phyloP scores from a whole-genome alignment of 2,888 invertebrate species.

The Apoda limacodes region DNA sequence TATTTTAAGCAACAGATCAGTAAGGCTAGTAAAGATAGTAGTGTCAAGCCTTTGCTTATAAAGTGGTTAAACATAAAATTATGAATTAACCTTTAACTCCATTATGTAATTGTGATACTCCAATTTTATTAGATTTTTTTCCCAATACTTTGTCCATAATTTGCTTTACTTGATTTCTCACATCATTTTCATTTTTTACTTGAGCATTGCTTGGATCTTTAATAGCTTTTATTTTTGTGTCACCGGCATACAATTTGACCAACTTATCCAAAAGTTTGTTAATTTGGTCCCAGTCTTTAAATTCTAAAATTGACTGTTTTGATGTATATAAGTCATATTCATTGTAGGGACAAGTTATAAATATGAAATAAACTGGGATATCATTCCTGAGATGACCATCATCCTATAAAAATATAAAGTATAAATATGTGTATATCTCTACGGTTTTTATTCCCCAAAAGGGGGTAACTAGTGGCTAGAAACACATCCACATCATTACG shows the following conservation, averaged over 20 bases:
- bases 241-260: slow-evolving; percentile 38
- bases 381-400: too few species aligned
- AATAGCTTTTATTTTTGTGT: slow-evolving; percentile 26
- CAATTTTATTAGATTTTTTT: slow-evolving; percentile 33
- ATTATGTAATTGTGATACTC: slow-evolving; percentile 41
- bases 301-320: slow-evolving; percentile 63
- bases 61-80: background rate
- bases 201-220: slow-evolving; percentile 17
- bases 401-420: too few species aligned
- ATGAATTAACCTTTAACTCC: slow-evolving; percentile 45
- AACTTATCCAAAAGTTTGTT: slow-evolving; percentile 40
- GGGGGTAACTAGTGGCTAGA: too few species aligned
- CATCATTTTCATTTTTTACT: slow-evolving; percentile 17
- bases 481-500: too few species aligned
- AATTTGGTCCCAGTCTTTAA: slow-evolving; percentile 61
- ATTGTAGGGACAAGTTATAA: slow-evolving; percentile 63
- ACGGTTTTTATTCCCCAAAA: too few species aligned
- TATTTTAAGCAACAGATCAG: slow-evolving; percentile 1
- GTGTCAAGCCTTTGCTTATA: too few species aligned
- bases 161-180: slow-evolving; percentile 45
- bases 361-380: slow-evolving; percentile 61
- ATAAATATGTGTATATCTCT: too few species aligned
- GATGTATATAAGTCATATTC: slow-evolving; percentile 65
- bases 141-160: slow-evolving; percentile 51
- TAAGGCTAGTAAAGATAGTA: slow-evolving; percentile 2